Conservation (phyloP, 2,888 invertebrate species). For the Chrysolina oricalcia region DNA sequence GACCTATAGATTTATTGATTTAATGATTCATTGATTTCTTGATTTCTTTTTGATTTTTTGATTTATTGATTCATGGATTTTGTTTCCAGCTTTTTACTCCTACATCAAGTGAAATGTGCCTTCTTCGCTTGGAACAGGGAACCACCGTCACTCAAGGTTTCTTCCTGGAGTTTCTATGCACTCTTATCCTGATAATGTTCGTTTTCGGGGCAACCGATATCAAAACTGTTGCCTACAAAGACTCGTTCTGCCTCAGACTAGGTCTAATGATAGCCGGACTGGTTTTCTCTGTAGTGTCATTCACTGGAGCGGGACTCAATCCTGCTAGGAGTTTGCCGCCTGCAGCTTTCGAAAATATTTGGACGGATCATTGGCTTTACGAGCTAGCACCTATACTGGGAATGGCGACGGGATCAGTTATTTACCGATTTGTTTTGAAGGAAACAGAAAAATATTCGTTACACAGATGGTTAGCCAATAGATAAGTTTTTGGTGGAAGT, state of each 20-base stretch:
- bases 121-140: slow-evolving; percentile 31
- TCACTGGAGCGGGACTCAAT: slow-evolving; percentile 50
- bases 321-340: slow-evolving; percentile 50
- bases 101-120: slow-evolving; percentile 29
- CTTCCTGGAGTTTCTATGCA: slow-evolving; percentile 38
- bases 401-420: slow-evolving; percentile 31
- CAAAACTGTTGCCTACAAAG: slow-evolving; percentile 27
- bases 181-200: slow-evolving; percentile 37
- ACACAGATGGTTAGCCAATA: slow-evolving; percentile 6
- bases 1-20: no score
- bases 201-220: slow-evolving; percentile 41
- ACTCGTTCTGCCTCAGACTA: slow-evolving; percentile 43
- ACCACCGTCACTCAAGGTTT: slow-evolving; percentile 43
- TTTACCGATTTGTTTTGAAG: slow-evolving; percentile 46
- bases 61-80: neutral
- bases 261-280: slow-evolving; percentile 39
- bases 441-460: slow-evolving; percentile 36
- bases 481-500: neutral
- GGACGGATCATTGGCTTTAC: slow-evolving; percentile 46
- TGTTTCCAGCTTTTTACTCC: slow-evolving; percentile 29
- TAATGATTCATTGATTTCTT: no score
- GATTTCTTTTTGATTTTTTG: no score
- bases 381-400: slow-evolving; percentile 46
- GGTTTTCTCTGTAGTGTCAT: slow-evolving; percentile 36
- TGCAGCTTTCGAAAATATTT: slow-evolving; percentile 39